Evolutionary conservation across 2,113 vertebrate species (phyloP), one percentile per base, ranked within the genome.

Genomic region (Meleagris gallopavo): DNA sequence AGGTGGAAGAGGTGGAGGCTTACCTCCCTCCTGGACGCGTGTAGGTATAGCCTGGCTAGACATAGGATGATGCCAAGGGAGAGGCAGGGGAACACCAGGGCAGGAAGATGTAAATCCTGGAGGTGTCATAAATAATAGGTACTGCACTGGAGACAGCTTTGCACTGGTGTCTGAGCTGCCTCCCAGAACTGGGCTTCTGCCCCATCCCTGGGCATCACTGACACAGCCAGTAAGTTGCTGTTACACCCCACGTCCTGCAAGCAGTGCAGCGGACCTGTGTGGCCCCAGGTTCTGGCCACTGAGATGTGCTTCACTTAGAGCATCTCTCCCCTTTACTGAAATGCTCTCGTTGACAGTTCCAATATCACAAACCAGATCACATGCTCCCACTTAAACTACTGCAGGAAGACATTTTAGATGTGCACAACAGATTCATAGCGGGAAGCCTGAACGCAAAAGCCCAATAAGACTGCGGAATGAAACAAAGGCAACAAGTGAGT

Each of bases 381-480:
- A 45, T 29, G 70, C 22, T 90, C 40, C 86, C 66, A 57, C 62
- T 86, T 83, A 81, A 94, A 78, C 75, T 88, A 83, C 61, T 73
- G 72, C 83, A 88, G 93, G 72, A 73, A 90, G 69, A 89, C 87
- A 62, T 69, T 94, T 93, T 6, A 91, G 83, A 89, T 65, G 52
- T 18, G 69, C 52, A 52, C 48, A 67, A 86, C 72, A 50, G 83
- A 83, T 65, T 86, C 73, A n/a, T n/a, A 67, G 65, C 48, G 76
- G 74, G 79, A 81, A 93, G 34, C 50, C 9, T 2, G 43, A 86
- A 71, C 40, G 83, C 34, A 86, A 43, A 74, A 93, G 34, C 79
- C 78, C n/a, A 40, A 83, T 52, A 74, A 91, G 85, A 83, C 13
- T 11, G 4, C 27, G 34, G 82, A 85, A 46, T 11, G 36, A 90